Percentiles rank a stretch among this genome's conserved stretches.
These are phyloP conservation scores for Apteryx mantelli DNA, from an alignment of 2,113 vertebrate species.

Conservation along the genomic window DNA sequence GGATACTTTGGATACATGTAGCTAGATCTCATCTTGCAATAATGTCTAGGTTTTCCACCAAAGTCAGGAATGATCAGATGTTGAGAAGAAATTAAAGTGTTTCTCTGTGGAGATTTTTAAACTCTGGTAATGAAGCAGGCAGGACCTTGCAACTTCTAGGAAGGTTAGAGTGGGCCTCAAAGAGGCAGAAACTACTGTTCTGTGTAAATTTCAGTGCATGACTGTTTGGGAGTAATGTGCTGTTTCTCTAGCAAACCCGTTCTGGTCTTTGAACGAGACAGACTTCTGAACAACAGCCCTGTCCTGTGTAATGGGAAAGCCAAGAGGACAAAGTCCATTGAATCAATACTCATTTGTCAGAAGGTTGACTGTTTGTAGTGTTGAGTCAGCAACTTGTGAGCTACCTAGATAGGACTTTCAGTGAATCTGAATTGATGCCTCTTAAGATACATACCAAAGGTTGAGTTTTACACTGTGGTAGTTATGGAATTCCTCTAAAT, in stretches of 20 bases:
- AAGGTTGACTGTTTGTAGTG: neutral
- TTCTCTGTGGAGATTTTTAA: neutral
- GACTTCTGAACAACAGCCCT: neutral
- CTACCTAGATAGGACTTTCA: neutral
- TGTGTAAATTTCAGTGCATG: neutral
- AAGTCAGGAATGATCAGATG: neutral
- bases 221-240: neutral
- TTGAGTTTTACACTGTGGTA: accelerated
- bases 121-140: neutral
- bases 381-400: neutral
- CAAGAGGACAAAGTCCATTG: neutral
- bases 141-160: neutral
- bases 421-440: neutral
- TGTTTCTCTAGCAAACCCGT: neutral
- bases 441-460: neutral
- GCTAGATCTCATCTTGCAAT: neutral
- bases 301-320: neutral
- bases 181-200: neutral
- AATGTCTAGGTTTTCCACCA: neutral
- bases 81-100: neutral
- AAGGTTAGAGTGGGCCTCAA: neutral
- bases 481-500: neutral
- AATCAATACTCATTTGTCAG: neutral
- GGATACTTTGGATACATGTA: neutral
- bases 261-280: constrained; percentile 3